These are phyloP conservation scores for Molossus alvarezi DNA, from an alignment of 2,797 vertebrate genomes.

Conservation along the genomic window DNA sequence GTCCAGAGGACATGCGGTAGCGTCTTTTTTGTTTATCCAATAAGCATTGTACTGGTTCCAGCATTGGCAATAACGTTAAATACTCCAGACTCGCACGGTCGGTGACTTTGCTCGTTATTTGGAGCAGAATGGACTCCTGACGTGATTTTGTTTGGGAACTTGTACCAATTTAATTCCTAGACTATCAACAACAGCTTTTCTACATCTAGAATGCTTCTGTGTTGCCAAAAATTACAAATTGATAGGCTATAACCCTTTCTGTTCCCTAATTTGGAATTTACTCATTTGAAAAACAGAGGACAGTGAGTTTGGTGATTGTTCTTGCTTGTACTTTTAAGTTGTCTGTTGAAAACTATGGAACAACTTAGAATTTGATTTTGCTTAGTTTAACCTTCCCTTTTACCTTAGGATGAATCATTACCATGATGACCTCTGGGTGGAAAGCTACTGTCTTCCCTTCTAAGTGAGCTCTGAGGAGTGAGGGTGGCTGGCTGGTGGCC, in stretches of 20 bases:
- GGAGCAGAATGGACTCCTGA: not conserved
- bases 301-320: slow-evolving; percentile 54
- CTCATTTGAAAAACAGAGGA: slow-evolving; percentile 54
- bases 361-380: slow-evolving; percentile 28
- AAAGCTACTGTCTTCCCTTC: slow-evolving; percentile 7
- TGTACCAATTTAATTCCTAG: slow-evolving; percentile 72
- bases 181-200: not conserved
- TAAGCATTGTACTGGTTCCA: slow-evolving; percentile 64
- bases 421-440: not conserved
- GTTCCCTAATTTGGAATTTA: slow-evolving; percentile 16
- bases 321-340: slow-evolving; percentile 20
- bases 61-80: slow-evolving; percentile 13
- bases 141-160: slow-evolving; percentile 63
- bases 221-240: slow-evolving; percentile 2
- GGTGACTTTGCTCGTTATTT: slow-evolving; percentile 44
- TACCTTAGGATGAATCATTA: not conserved
- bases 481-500: not conserved
- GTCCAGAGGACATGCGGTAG: not conserved
- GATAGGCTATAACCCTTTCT: slow-evolving; percentile 10
- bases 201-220: not conserved
- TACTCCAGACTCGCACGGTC: not conserved
- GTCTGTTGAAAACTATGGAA: slow-evolving; percentile 4
- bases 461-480: not conserved
- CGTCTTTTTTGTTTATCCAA: slow-evolving; percentile 77
- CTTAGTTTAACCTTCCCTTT: slow-evolving; percentile 15